These are phyloP conservation scores for Stenodera caucasica DNA, from an alignment of 2,888 invertebrate species.

Conservation along the genomic window DNA sequence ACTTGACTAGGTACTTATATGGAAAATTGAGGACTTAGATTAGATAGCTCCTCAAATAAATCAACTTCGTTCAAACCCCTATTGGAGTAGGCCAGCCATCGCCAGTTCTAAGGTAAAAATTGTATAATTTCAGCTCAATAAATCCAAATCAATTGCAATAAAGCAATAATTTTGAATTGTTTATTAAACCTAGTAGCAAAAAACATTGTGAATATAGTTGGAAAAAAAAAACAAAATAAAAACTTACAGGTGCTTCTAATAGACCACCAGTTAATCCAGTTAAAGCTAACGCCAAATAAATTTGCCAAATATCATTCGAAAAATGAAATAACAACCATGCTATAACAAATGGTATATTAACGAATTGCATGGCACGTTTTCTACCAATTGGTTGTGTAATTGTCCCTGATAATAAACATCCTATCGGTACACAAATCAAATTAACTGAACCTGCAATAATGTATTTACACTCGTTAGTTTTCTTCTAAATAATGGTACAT, in stretches of 20 bases:
- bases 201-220: too few relatives aligned
- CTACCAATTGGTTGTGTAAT: constrained; percentile 73
- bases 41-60: too few relatives aligned
- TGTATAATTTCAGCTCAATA: too few relatives aligned
- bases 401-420: constrained; percentile 74
- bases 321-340: constrained; percentile 77
- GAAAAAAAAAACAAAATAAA: too few relatives aligned
- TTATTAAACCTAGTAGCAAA: too few relatives aligned
- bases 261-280: constrained; percentile 78
- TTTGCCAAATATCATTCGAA: constrained; percentile 63
- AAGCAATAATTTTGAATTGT: background rate
- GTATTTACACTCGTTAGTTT: background rate
- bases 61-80: too few relatives aligned
- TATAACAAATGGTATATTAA: constrained; percentile 72
- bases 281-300: constrained; percentile 71
- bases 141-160: constrained; percentile 7
- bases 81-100: too few relatives aligned
- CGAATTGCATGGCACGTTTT: constrained; percentile 73
- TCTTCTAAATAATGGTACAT: too few relatives aligned
- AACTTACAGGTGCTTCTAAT: constrained; percentile 76
- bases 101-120: too few relatives aligned
- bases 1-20: too few relatives aligned
- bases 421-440: constrained; percentile 77
- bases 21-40: too few relatives aligned
- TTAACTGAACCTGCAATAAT: constrained; percentile 69